A percentile compares a stretch with the other conserved stretches of the same genome.
These are phyloP conservation scores for Damaliscus lunatus DNA, from an alignment of 2,113 vertebrate species.

Conservation along the genomic window DNA sequence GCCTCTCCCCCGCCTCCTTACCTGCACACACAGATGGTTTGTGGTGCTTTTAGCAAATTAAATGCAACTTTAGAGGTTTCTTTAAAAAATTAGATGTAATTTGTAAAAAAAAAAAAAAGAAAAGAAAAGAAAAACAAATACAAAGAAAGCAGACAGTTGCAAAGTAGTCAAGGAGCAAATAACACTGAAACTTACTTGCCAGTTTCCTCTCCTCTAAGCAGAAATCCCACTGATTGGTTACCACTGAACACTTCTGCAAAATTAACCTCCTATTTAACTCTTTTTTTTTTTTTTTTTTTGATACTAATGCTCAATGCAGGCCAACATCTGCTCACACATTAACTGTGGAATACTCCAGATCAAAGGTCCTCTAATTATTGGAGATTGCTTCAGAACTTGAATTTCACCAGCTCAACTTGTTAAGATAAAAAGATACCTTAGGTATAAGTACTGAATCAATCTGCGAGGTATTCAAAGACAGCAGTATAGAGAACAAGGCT, in stretches of 20 bases:
- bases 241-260: neutral
- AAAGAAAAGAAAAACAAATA: neutral
- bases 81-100: neutral
- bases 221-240: neutral
- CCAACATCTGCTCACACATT: conserved; percentile 49
- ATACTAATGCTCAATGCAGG: conserved; percentile 41
- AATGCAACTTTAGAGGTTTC: neutral
- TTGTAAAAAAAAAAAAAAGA: neutral
- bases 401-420: conserved; percentile 7
- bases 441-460: neutral
- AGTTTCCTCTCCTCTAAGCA: neutral
- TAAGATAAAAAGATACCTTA: conserved; percentile 18
- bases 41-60: neutral
- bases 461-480: neutral
- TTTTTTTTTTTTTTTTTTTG: conserved; percentile 35
- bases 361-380: conserved; percentile 70
- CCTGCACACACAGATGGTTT: neutral
- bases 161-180: neutral
- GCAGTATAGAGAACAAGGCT: neutral
- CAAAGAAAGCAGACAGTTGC: neutral
- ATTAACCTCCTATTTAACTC: conserved; percentile 46
- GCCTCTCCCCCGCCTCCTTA: neutral
- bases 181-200: neutral
- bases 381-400: conserved; percentile 50
- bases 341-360: conserved; percentile 53